A percentile compares a stretch with the other conserved stretches of the same genome.
phyloP scores from a whole-genome alignment of 2,113 vertebrate species.

The Pseudopodoces humilis region DNA sequence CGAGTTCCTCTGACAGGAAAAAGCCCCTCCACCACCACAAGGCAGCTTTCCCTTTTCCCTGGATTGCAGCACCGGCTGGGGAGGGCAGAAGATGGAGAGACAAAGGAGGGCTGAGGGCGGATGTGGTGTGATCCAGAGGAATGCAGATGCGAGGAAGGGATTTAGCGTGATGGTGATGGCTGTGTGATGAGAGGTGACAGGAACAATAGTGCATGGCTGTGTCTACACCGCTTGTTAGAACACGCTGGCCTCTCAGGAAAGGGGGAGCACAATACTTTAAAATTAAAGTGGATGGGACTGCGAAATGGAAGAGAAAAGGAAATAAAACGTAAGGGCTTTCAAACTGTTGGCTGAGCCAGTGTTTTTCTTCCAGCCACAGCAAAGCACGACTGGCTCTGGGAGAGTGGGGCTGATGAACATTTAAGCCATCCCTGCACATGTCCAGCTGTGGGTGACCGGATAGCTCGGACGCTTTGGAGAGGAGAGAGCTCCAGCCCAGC shows the following conservation, averaged over 20 bases:
- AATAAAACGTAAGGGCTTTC: not conserved
- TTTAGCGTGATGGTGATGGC: not conserved
- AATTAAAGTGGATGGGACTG: not conserved
- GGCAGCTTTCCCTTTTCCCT: not conserved
- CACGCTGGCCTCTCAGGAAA: not conserved
- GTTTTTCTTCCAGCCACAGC: not conserved
- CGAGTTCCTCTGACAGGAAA: not conserved
- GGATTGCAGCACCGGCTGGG: not conserved
- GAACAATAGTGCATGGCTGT: not conserved
- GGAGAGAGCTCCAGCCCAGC: not conserved
- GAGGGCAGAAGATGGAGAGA: not conserved
- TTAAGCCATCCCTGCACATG: not conserved
- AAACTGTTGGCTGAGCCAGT: not conserved
- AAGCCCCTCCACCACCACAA: not conserved
- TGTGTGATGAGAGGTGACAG: not conserved
- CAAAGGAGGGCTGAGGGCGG: not conserved
- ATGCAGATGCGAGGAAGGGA: not conserved
- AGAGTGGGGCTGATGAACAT: not conserved
- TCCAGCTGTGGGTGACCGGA: not conserved
- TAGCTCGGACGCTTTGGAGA: not conserved
- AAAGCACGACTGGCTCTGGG: not conserved
- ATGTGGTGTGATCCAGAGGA: not conserved
- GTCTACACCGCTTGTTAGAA: not conserved
- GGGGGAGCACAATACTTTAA: not conserved
- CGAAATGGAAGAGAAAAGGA: not conserved